phyloP scores from a whole-genome alignment of 2,113 vertebrate species.

The Daphoenositta chrysoptera region DNA sequence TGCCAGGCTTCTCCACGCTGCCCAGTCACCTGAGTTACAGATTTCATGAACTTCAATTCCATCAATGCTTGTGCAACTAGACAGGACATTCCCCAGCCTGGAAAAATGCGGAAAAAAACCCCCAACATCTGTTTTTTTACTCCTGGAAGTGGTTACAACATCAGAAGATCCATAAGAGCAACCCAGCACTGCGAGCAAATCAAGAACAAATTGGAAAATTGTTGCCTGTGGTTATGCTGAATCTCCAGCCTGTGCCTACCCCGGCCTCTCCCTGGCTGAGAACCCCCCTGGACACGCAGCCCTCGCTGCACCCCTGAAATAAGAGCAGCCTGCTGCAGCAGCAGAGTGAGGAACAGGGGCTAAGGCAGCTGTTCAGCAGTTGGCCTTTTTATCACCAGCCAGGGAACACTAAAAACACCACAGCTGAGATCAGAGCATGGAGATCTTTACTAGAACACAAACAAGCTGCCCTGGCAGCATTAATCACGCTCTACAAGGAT shows the following conservation, averaged over 20 bases:
- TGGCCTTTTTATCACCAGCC: conserved; percentile 11
- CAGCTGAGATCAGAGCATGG: not conserved
- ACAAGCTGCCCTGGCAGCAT: conserved; percentile 8
- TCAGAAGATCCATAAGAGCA: not conserved
- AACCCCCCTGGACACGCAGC: not conserved
- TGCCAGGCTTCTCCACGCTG: not conserved
- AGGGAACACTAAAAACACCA: conserved; percentile 11
- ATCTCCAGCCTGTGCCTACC: not conserved
- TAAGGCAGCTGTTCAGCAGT: not conserved
- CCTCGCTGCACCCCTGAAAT: not conserved
- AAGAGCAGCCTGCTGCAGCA: not conserved
- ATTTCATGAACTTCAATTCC: not conserved
- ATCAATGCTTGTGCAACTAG: not conserved
- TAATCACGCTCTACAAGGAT: conserved; percentile 26
- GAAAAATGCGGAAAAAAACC: not conserved
- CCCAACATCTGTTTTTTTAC: not conserved
- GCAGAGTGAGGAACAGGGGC: not conserved
- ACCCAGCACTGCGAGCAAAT: not conserved
- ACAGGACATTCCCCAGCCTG: not conserved
- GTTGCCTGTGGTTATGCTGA: not conserved
- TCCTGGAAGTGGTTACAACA: not conserved
- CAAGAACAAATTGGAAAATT: not conserved
- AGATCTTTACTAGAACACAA: conserved; percentile 13
- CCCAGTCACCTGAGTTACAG: not conserved
- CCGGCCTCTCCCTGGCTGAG: rapidly evolving